Evolutionary conservation across 2,797 vertebrate genomes (phyloP).

Genomic region (Lepus oiostolus): DNA sequence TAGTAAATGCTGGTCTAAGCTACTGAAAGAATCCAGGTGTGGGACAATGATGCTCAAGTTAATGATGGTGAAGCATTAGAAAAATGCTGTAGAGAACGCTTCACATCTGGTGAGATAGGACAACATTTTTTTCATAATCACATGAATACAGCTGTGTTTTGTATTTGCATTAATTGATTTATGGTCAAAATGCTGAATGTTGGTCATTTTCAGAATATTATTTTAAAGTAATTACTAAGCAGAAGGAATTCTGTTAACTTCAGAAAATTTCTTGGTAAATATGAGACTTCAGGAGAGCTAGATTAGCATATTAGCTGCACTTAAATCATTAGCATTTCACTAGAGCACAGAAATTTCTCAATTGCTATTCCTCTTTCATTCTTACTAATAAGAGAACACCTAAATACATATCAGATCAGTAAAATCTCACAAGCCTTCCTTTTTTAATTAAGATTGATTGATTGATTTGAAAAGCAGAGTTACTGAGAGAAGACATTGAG

Average conservation of each 20-base stretch:
- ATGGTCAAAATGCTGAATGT: conserved; percentile 37
- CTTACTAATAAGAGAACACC: neutral
- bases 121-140: conserved; percentile 49
- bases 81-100: conserved; percentile 47
- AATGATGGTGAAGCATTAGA: conserved; percentile 55
- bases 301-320: neutral
- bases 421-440: neutral
- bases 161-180: conserved; percentile 32
- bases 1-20: conserved; percentile 56
- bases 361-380: neutral
- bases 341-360: neutral
- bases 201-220: conserved; percentile 52
- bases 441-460: neutral
- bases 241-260: neutral
- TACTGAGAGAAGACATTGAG: no score
- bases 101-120: conserved; percentile 51
- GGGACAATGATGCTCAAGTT: conserved; percentile 56
- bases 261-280: neutral
- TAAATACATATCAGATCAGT: neutral
- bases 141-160: conserved; percentile 27
- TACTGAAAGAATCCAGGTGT: conserved; percentile 70
- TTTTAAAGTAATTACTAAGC: conserved; percentile 39
- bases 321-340: conserved; percentile 1
- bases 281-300: neutral
- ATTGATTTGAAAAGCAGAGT: no score